A percentile compares a stretch with the other conserved stretches of the same genome.
Evolutionary conservation across 2,797 vertebrate genomes (phyloP).

Genomic region (Poliocrania exsul): DNA sequence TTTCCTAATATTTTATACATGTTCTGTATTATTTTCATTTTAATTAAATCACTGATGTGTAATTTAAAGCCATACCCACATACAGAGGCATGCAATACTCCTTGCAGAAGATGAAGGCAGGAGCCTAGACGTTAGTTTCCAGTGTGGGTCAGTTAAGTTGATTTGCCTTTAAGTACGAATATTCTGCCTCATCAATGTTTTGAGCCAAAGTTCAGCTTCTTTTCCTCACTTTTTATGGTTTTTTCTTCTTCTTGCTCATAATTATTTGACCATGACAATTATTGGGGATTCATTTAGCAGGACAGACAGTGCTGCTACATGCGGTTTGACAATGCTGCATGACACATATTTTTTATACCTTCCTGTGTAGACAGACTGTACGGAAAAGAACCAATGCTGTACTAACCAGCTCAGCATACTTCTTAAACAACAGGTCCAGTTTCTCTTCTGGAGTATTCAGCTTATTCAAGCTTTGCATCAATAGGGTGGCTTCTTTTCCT

Average conservation of each 20-base stretch:
- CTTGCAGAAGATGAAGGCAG: background rate
- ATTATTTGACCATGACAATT: background rate
- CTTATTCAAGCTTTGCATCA: constrained; percentile 86
- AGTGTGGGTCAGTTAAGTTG: background rate
- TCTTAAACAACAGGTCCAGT: constrained; percentile 85
- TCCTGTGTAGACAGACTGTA: background rate
- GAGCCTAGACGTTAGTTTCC: background rate
- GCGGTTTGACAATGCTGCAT: background rate
- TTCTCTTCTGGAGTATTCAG: constrained; percentile 86
- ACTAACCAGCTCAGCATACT: constrained; percentile 90
- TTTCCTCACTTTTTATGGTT: background rate
- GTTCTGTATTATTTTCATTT: background rate
- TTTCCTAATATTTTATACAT: background rate
- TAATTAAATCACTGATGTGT: background rate
- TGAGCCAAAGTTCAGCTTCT: background rate
- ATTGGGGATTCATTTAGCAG: background rate
- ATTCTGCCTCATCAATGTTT: background rate
- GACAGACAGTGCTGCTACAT: background rate
- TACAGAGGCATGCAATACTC: background rate
- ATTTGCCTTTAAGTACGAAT: background rate
- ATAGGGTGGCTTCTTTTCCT: constrained; percentile 90
- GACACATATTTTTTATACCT: background rate
- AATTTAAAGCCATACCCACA: background rate
- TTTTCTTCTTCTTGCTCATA: background rate
- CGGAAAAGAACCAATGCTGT: background rate